Conservation (phyloP, 2,888 invertebrate genomes). For the Drosophila borborema region DNA sequence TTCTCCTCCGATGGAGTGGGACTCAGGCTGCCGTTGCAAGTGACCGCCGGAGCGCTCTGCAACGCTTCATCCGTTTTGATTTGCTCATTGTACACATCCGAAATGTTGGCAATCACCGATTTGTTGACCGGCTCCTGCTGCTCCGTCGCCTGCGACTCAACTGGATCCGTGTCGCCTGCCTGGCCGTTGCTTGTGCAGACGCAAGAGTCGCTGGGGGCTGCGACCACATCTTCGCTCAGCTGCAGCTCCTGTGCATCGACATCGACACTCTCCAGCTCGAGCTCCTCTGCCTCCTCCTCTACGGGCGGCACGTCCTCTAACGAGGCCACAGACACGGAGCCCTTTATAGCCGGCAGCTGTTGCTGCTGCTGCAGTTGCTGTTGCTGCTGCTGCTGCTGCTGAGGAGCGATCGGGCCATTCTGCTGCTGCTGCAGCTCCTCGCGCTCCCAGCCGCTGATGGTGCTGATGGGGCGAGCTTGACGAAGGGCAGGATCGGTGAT, state of each 20-base stretch:
- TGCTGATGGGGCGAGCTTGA: constrained; percentile 96
- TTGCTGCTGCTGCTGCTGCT: constrained; percentile 63
- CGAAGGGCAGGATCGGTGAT: constrained; percentile 97
- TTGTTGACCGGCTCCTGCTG: constrained; percentile 65
- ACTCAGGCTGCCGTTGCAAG: constrained; percentile 71
- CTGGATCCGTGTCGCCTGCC: constrained; percentile 12
- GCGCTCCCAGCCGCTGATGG: constrained; percentile 97
- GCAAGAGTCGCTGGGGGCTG: constrained; percentile 22
- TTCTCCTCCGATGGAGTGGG: constrained; percentile 4
- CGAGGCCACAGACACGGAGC: constrained; percentile 72
- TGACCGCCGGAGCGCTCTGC: constrained; percentile 38
- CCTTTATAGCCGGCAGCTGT: constrained; percentile 45
- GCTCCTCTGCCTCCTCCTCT: constrained; percentile 67
- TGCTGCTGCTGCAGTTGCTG: constrained; percentile 51
- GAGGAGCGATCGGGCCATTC: constrained; percentile 49
- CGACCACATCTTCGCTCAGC: background rate
- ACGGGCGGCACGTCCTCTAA: constrained; percentile 82
- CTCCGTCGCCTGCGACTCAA: background rate
- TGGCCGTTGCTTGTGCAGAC: constrained; percentile 34
- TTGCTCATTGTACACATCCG: constrained; percentile 85
- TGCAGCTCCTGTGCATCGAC: constrained; percentile 61
- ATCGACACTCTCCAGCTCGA: constrained; percentile 46
- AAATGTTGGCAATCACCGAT: constrained; percentile 84
- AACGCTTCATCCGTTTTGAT: constrained; percentile 82
- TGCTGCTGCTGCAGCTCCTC: constrained; percentile 85